These are phyloP conservation scores for Drosophila setifemur DNA, from an alignment of 1,140 invertebrate genomes.

Conservation along the genomic window DNA sequence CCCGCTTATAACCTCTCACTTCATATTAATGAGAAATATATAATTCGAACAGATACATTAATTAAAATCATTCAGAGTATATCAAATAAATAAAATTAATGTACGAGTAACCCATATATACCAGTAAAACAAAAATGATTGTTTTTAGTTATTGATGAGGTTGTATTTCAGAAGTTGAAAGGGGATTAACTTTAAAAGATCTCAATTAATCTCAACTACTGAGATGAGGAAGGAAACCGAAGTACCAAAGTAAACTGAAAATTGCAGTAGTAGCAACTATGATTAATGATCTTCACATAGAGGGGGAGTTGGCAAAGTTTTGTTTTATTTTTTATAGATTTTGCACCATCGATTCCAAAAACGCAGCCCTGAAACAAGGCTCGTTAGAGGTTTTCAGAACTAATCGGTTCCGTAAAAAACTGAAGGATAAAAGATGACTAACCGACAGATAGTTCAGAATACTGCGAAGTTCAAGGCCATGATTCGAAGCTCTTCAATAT, in stretches of 20 bases:
- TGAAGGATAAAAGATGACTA: slow-evolving; percentile 58
- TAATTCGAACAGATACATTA: too few relatives aligned
- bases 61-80: too few relatives aligned
- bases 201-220: background rate
- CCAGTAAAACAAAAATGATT: background rate
- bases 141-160: slow-evolving; percentile 16
- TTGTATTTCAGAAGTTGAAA: slow-evolving; percentile 4
- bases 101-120: background rate
- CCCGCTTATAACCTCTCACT: background rate
- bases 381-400: slow-evolving; percentile 59
- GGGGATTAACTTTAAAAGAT: slow-evolving; percentile 4
- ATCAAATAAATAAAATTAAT: slow-evolving; percentile 8
- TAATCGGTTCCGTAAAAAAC: slow-evolving; percentile 67
- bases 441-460: slow-evolving; percentile 39
- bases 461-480: slow-evolving; percentile 21
- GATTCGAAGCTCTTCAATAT: background rate
- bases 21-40: background rate
- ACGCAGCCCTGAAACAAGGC: slow-evolving; percentile 34
- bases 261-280: slow-evolving; percentile 25
- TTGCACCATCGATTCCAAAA: slow-evolving; percentile 1
- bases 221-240: slow-evolving; percentile 5
- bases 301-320: slow-evolving; percentile 36
- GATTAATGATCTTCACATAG: slow-evolving; percentile 51
- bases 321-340: slow-evolving; percentile 6
- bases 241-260: background rate